Base-by-base conservation (phyloP, 35 echinoderm and acorn worm genomes). In the Amphiura filiformis region DNA sequence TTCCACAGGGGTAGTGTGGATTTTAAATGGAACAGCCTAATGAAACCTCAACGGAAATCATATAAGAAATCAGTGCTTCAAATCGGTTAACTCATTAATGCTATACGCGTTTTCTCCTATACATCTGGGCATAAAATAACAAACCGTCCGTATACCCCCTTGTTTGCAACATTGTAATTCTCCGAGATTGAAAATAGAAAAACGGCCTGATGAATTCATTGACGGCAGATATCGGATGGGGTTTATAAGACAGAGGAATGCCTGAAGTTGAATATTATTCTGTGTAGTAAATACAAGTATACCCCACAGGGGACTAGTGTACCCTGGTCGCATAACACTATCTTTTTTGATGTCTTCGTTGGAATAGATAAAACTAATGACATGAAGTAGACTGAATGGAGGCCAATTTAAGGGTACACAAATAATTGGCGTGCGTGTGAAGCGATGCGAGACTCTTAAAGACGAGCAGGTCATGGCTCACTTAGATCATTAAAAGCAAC, bases 81-180 rank as follows among this genome's bases (percentile, higher is more conserved):
- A 70, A 70, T 70, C 61, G 26, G 61, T 18, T 70, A 11, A 30
- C 28, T 52, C 61, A 70, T 70, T 70, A 70, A 70, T 70, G 61
- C 61, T 4, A 26, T 23, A 26, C 61, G 61, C 61, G 41, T 47
- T 47, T 70, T 70, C 61, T 5, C 61, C 28, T 3, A 18, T 23
- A 70, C 61, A 70, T 70, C 61, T 70, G 61, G 61, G 61, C 61
- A 70, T 70, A 70, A 18, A 70, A 70, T 70, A 70, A 70, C 61
- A 70, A 11, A 70, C 61, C 26, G 7, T 70, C n/a, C n/a, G n/a
- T n/a, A n/a, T n/a, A n/a, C 17, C 61, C 61, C 28, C 61, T 70
- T 70, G 28, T 70, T 70, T 26, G 26, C 7, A 70, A 26, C 61
- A 70, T 3, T 13, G 61, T 70, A 70, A 70, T 70, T 26, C 7